A percentile compares a stretch with the other conserved stretches of the same genome.
Evolutionary conservation across 2,888 invertebrate species (phyloP).

Genomic region (Microchrysa polita): DNA sequence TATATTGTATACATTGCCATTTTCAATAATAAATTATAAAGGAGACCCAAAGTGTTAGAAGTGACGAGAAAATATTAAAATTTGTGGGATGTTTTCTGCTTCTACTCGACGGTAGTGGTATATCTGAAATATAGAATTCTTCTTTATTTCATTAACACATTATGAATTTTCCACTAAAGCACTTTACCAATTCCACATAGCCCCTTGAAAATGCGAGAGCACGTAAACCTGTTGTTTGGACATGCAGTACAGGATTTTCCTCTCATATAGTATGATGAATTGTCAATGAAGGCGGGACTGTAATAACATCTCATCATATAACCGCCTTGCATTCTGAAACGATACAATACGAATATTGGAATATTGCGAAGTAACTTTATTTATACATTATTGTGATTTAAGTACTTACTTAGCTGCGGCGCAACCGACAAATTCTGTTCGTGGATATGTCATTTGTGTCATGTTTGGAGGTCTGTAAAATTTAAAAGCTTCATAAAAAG

Average conservation of each 20-base stretch:
- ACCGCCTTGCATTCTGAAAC: constrained; percentile 50
- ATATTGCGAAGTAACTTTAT: too few species aligned
- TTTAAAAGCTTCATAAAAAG: too few species aligned
- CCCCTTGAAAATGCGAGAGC: constrained; percentile 50
- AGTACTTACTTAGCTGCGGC: constrained; percentile 50
- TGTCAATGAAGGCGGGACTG: constrained; percentile 46
- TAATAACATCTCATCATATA: constrained; percentile 51
- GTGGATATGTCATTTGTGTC: constrained; percentile 53
- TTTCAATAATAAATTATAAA: too few species aligned
- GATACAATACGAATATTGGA: too few species aligned
- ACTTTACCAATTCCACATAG: constrained; percentile 56
- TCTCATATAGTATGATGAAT: constrained; percentile 25
- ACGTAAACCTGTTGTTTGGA: constrained; percentile 48
- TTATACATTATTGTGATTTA: too few species aligned
- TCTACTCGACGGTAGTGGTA: too few species aligned
- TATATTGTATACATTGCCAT: too few species aligned
- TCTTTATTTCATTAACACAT: background rate
- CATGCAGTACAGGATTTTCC: constrained; percentile 49
- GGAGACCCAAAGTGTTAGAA: too few species aligned
- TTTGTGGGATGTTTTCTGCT: too few species aligned
- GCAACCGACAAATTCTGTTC: constrained; percentile 54
- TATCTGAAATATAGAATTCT: too few species aligned
- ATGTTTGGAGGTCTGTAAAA: constrained; percentile 46
- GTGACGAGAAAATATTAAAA: too few species aligned
- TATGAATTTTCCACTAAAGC: background rate